phyloP scores from a whole-genome alignment of 2,113 vertebrate species.

The Dermatemys mawii region DNA sequence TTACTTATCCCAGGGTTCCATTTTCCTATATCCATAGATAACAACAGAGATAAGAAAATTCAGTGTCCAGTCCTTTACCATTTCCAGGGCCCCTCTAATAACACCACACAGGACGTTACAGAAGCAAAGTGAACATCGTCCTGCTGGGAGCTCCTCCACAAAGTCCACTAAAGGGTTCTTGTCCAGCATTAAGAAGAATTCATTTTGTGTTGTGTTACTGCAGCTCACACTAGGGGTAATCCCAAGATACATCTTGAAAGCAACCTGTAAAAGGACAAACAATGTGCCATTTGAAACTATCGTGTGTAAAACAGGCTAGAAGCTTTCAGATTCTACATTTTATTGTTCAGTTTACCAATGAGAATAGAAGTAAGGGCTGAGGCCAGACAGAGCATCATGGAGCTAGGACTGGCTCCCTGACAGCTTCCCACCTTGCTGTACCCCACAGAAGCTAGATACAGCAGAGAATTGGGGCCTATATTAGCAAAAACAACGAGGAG shows the following conservation, averaged over 20 bases:
- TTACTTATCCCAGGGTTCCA: not conserved
- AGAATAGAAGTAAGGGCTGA: not conserved
- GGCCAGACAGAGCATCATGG: not conserved
- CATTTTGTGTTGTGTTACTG: slow-evolving; percentile 72
- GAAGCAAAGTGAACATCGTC: slow-evolving; percentile 79
- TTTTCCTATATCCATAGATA: not conserved
- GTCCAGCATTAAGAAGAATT: slow-evolving; percentile 83
- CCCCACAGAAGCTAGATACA: not conserved
- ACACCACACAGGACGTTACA: slow-evolving; percentile 82
- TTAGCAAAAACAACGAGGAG: too few species aligned
- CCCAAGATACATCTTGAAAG: slow-evolving; percentile 87
- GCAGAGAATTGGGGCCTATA: not conserved
- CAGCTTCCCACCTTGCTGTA: not conserved
- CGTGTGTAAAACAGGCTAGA: not conserved
- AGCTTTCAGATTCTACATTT: not conserved
- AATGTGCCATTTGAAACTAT: not conserved
- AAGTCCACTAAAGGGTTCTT: slow-evolving; percentile 83
- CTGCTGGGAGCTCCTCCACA: slow-evolving; percentile 81
- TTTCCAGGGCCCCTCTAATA: slow-evolving; percentile 84
- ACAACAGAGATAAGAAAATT: not conserved
- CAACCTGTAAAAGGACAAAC: slow-evolving; percentile 73
- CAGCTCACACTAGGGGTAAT: slow-evolving; percentile 79
- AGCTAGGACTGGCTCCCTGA: not conserved
- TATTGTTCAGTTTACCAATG: not conserved
- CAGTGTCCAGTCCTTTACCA: slow-evolving; percentile 66